phyloP scores from a whole-genome alignment of 2,113 vertebrate genomes.

The Bombycilla garrulus region DNA sequence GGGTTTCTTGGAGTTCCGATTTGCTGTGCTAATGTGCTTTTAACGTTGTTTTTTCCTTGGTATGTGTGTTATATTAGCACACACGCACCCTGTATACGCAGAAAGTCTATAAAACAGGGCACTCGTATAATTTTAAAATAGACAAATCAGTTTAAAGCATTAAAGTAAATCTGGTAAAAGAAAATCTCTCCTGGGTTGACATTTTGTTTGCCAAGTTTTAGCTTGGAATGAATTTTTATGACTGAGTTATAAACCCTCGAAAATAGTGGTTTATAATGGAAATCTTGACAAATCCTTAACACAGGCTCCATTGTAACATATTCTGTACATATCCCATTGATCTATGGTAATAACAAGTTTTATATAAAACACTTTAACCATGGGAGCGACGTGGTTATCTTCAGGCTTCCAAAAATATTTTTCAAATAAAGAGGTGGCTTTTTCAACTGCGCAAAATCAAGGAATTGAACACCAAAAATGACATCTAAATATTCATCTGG shows the following conservation, averaged over 20 bases:
- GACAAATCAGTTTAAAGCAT: slow-evolving; percentile 68
- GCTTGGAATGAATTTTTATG: slow-evolving; percentile 64
- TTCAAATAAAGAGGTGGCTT: slow-evolving; percentile 45
- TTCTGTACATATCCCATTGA: slow-evolving; percentile 56
- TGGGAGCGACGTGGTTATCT: slow-evolving; percentile 18
- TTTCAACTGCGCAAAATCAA: slow-evolving; percentile 28
- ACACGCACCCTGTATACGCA: slow-evolving; percentile 20
- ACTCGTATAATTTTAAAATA: slow-evolving; percentile 62
- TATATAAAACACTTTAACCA: slow-evolving; percentile 47
- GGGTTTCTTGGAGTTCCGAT: background rate
- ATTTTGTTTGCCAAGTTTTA: slow-evolving; percentile 63
- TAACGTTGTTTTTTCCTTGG: slow-evolving; percentile 9
- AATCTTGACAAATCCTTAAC: slow-evolving; percentile 70
- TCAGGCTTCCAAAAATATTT: slow-evolving; percentile 50
- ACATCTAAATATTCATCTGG: slow-evolving; percentile 8
- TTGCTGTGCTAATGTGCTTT: background rate
- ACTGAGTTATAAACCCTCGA: slow-evolving; percentile 51
- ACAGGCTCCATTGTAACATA: slow-evolving; percentile 62
- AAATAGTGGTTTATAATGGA: slow-evolving; percentile 69
- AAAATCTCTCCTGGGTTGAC: slow-evolving; percentile 61
- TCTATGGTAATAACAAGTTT: slow-evolving; percentile 48
- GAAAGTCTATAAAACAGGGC: slow-evolving; percentile 63
- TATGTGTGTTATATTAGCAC: background rate
- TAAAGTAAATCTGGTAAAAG: slow-evolving; percentile 63
- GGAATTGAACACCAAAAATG: background rate